Conservation (phyloP, 2,888 invertebrate genomes). For the Corythucha ciliata region DNA sequence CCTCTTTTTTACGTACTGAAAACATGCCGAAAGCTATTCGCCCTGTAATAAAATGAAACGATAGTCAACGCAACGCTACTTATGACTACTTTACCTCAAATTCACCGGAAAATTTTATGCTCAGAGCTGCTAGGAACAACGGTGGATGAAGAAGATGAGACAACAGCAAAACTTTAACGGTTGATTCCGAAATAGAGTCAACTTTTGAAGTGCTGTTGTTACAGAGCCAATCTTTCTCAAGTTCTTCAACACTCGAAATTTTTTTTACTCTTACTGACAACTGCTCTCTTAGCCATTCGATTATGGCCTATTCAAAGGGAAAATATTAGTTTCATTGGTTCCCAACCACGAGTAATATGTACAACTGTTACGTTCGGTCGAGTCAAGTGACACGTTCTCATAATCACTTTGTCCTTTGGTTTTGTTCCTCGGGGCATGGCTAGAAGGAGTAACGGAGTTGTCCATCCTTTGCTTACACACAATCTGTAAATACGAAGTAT, state of each 20-base stretch:
- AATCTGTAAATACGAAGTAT: too few relatives aligned
- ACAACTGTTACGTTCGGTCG: conserved; percentile 35
- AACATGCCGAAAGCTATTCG: conserved; percentile 44
- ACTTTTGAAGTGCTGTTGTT: conserved; percentile 20
- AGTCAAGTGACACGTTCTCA: conserved; percentile 40
- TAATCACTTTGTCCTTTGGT: conserved; percentile 44
- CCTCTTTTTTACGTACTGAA: conserved; percentile 35
- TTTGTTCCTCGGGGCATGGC: conserved; percentile 44
- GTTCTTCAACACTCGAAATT: conserved; percentile 38
- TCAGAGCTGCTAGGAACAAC: conserved; percentile 45
- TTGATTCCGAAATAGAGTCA: conserved; percentile 20
- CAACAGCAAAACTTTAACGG: conserved; percentile 42
- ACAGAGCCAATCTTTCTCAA: conserved; percentile 37
- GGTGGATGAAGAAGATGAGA: conserved; percentile 43
- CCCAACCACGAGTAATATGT: background rate
- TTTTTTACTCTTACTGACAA: conserved; percentile 42
- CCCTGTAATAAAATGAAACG: conserved; percentile 40
- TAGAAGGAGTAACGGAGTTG: conserved; percentile 42
- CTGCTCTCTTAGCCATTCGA: conserved; percentile 44
- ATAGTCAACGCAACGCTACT: too few relatives aligned
- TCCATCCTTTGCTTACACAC: conserved; percentile 44
- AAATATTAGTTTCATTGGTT: conserved; percentile 9
- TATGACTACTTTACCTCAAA: too few relatives aligned
- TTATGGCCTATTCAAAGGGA: conserved; percentile 38
- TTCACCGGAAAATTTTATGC: conserved; percentile 47